phyloP scores from a whole-genome alignment of 2,797 vertebrate genomes.

The Megalops cyprinoides region DNA sequence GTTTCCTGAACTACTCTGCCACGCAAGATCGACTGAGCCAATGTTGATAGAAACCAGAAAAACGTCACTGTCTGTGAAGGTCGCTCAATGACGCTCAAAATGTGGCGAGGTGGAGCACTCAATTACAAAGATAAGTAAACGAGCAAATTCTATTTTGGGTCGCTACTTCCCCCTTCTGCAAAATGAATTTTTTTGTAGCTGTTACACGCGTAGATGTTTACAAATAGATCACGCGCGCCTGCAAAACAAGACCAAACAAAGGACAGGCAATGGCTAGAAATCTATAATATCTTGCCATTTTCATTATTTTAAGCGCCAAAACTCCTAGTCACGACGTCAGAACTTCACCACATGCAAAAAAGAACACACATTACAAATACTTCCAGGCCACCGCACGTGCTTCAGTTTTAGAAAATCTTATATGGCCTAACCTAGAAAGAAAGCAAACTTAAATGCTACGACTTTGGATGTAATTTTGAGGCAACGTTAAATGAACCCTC shows the following conservation, averaged over 20 bases:
- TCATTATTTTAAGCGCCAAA: too few relatives aligned
- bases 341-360: too few relatives aligned
- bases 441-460: neutral
- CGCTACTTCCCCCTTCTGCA: neutral
- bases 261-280: too few relatives aligned
- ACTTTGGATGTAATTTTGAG: neutral
- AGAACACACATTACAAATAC: too few relatives aligned
- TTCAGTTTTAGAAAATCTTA: neutral
- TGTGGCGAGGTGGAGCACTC: neutral
- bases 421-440: neutral
- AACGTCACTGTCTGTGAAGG: constrained; percentile 37
- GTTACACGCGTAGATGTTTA: neutral
- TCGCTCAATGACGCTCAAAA: constrained; percentile 36
- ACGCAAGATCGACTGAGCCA: neutral
- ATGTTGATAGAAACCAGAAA: constrained; percentile 12
- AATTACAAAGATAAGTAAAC: neutral
- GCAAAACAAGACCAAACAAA: too few relatives aligned
- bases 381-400: neutral
- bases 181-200: neutral
- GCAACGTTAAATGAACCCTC: neutral
- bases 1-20: constrained; percentile 18
- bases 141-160: neutral
- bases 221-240: too few relatives aligned
- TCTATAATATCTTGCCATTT: too few relatives aligned
- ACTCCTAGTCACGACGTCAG: neutral